Base-by-base conservation (phyloP, 2,888 invertebrate genomes). In the Pristionchus mayeri region DNA sequence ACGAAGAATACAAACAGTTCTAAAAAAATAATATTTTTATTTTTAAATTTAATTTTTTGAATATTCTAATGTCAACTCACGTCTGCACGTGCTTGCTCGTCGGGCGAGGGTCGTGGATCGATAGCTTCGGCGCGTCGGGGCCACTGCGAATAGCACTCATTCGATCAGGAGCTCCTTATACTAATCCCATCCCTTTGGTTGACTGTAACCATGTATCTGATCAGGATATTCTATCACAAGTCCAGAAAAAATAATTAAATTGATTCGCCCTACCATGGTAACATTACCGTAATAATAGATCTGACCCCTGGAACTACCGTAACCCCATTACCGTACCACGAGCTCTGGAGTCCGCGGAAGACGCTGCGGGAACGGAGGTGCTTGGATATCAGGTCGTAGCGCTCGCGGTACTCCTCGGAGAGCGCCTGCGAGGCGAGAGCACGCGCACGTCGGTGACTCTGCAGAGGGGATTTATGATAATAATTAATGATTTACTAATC, bases 31-130 rank as follows among this genome's bases (percentile, higher is more conserved):
- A 7, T 7, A 24, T 57, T 7, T 57, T 57, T 24, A 34, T 3
- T 30, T 13, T 27, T 30, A 27, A 60, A 60, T 30, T 63, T 57
- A 0, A 27, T 30, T 30, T 3, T 6, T 63, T 34, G 18, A 67
- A 67, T 37, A 27, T n/a, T n/a, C 30, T 40, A 71, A 40, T n/a
- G 3, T 63, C 63, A 63, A 30, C 76, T 78, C 76, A 78, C 76
- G 48, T 78, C 50, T 78, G 76, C 30, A 30, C 50, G 34, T 78
- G 50, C 50, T 78, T 48, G 50, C 50, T 78, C 76, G 21, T 78
- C 34, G 76, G 76, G 27, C 76, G 76, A 16, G 76, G 76, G 50
- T 78, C 76, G 50, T 48, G 48, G 76, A 78, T 78, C 48, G 50
- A 34, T 4, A 78, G 48, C 30, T 78, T 48, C 21, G 48, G 76